Conservation (phyloP, 2,888 invertebrate genomes). For the Ophion obscuratus region DNA sequence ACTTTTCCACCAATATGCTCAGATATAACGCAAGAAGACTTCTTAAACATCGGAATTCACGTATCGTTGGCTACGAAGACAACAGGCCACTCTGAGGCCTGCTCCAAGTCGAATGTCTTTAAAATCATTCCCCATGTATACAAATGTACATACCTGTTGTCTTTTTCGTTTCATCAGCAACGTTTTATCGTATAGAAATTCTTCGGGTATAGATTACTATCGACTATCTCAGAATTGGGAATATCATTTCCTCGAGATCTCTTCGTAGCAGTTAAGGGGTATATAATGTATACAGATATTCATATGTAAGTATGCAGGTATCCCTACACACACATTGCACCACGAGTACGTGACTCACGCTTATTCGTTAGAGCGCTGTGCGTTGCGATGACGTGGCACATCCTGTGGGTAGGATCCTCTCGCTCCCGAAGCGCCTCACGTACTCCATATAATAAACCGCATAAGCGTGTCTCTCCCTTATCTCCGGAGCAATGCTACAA, state of each 20-base stretch:
- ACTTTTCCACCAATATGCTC: background rate
- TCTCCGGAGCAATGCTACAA: constrained; percentile 28
- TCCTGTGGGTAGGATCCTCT: constrained; percentile 57
- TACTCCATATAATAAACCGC: constrained; percentile 47
- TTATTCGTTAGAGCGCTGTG: constrained; percentile 52
- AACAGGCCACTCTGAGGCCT: background rate
- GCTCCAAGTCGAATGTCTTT: background rate
- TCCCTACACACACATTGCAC: constrained; percentile 9
- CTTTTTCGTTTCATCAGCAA: constrained; percentile 21
- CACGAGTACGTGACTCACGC: constrained; percentile 51
- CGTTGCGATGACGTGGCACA: constrained; percentile 61
- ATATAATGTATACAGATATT: constrained; percentile 7
- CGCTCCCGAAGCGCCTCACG: constrained; percentile 49
- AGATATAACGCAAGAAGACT: background rate
- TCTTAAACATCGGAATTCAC: background rate
- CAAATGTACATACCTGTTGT: background rate
- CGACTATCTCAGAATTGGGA: constrained; percentile 54
- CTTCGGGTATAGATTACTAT: constrained; percentile 60
- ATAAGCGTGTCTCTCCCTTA: constrained; percentile 52
- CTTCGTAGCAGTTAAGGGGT: constrained; percentile 16
- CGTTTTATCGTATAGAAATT: constrained; percentile 41
- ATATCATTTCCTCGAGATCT: constrained; percentile 58
- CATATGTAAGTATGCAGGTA: constrained; percentile 5
- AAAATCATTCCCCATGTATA: background rate
- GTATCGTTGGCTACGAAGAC: background rate